Percentiles rank a stretch among this genome's conserved stretches.
Conservation (phyloP, 2,797 vertebrate species). For the Okamejei kenojei region DNA sequence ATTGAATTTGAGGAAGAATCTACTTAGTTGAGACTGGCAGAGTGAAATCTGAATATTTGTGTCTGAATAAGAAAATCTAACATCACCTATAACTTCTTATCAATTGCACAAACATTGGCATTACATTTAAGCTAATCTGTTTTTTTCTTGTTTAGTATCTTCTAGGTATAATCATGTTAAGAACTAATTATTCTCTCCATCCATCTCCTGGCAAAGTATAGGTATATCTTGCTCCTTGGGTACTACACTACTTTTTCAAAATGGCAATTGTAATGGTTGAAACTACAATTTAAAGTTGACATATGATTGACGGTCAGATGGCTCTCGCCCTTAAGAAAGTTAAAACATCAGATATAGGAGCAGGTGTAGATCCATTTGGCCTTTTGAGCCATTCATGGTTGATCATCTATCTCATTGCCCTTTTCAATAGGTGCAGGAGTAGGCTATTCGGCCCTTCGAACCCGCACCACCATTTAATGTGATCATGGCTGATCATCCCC, state of each 20-base stretch:
- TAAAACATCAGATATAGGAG: too few relatives aligned
- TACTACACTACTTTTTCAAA: neutral
- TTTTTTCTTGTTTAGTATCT: neutral
- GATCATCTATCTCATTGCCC: too few relatives aligned
- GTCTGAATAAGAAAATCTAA: neutral
- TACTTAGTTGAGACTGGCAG: neutral
- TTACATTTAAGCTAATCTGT: neutral
- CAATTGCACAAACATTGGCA: neutral
- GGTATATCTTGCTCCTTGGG: neutral
- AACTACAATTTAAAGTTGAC: neutral
- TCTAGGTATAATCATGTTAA: neutral
- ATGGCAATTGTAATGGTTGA: neutral
- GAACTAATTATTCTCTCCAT: neutral
- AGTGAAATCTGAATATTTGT: neutral
- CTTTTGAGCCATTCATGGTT: too few relatives aligned
- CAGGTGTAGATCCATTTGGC: too few relatives aligned
- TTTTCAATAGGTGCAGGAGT: too few relatives aligned
- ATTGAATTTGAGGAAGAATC: neutral
- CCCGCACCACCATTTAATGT: too few relatives aligned
- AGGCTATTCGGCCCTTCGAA: too few relatives aligned
- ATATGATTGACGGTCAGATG: neutral
- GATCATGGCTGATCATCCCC: too few relatives aligned
- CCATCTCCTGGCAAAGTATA: neutral
- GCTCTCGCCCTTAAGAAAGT: too few relatives aligned
- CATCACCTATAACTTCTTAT: neutral